Conservation (phyloP, 2,797 vertebrate genomes). For the Tiaroga cobitis region DNA sequence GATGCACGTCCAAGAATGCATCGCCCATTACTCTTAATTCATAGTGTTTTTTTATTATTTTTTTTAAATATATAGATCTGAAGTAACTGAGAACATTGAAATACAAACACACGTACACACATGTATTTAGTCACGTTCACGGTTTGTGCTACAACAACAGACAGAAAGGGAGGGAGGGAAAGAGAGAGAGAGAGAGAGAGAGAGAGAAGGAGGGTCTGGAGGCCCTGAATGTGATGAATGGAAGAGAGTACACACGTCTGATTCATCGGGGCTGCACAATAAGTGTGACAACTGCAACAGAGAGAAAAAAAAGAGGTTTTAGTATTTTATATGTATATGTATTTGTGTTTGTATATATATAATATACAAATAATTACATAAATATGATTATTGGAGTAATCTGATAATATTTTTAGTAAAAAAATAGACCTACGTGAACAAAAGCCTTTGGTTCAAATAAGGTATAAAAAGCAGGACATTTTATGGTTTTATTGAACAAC, state of each 20-base stretch:
- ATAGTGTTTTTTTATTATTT: conserved; percentile 51
- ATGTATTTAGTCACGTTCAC: conserved; percentile 60
- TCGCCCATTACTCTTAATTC: conserved; percentile 43
- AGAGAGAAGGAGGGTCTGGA: conserved; percentile 57
- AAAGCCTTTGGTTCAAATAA: neutral
- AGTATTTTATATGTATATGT: neutral
- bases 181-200: conserved; percentile 49
- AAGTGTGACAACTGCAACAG: conserved; percentile 81
- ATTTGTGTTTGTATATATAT: neutral
- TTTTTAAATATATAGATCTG: conserved; percentile 65
- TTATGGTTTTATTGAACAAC: neutral
- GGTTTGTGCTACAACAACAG: conserved; percentile 85
- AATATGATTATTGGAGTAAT: neutral
- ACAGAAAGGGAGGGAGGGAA: conserved; percentile 73
- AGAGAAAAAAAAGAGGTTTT: conserved; percentile 16
- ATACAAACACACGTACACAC: conserved; percentile 81
- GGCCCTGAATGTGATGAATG: conserved; percentile 64
- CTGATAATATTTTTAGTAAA: neutral
- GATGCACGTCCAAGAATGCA: conserved; percentile 44
- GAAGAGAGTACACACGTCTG: conserved; percentile 73
- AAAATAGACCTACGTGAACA: neutral
- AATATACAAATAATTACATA: neutral
- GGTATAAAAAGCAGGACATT: neutral
- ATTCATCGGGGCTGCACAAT: conserved; percentile 81
- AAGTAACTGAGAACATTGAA: conserved; percentile 93